Percentiles rank a stretch among this genome's conserved stretches.
These are phyloP conservation scores for Micrasema minimum DNA, from an alignment of 1,140 invertebrate species.

Conservation along the genomic window DNA sequence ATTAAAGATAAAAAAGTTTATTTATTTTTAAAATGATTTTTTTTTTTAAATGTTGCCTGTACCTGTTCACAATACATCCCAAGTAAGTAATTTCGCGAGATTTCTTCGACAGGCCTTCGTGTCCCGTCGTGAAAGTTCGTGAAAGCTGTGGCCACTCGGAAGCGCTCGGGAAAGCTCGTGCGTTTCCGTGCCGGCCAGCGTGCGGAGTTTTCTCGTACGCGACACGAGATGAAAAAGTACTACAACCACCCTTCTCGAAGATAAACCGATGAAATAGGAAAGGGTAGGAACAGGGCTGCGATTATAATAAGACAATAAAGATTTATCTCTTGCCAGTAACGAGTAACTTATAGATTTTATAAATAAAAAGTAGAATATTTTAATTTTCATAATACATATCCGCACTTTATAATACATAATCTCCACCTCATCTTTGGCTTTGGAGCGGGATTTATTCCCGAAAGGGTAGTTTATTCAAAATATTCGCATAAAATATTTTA, in stretches of 20 bases:
- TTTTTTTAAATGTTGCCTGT: neutral
- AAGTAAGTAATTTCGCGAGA: constrained; percentile 6
- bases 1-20: too few relatives aligned
- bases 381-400: too few relatives aligned
- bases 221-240: constrained; percentile 15
- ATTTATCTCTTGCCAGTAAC: too few relatives aligned
- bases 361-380: too few relatives aligned
- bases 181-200: neutral
- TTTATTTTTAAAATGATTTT: too few relatives aligned
- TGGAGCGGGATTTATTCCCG: too few relatives aligned
- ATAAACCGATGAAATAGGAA: constrained; percentile 5
- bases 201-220: constrained; percentile 23
- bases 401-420: too few relatives aligned
- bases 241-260: constrained; percentile 17
- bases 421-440: too few relatives aligned
- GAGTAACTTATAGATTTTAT: too few relatives aligned
- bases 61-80: constrained; percentile 6
- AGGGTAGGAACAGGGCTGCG: neutral
- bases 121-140: constrained; percentile 2
- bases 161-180: constrained; percentile 1
- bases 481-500: too few relatives aligned
- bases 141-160: constrained; percentile 1
- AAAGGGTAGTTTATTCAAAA: too few relatives aligned
- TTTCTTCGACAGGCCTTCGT: constrained; percentile 25
- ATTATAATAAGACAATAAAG: too few relatives aligned